Evolutionary conservation across 2,888 invertebrate genomes (phyloP), one percentile per base, ranked within the genome.

Genomic region (Drosophila anomelani): DNA sequence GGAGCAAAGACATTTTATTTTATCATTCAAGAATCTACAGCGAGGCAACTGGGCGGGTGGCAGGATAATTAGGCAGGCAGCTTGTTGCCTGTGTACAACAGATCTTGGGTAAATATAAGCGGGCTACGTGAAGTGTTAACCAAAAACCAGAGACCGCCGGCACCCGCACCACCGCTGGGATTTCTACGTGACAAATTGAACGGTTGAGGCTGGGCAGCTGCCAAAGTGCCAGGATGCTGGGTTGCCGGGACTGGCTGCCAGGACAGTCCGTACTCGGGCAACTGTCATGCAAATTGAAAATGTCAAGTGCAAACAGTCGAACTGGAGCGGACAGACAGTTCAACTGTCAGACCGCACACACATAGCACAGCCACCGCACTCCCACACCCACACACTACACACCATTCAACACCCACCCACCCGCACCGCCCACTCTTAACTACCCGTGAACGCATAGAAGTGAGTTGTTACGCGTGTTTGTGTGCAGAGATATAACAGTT

Each of bases 241-340:
- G 54, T 17, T 57, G 47, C 26, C 47, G 17, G 51, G 15, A n/a
- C 13, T 23, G 59, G 56, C 29, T 59, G 53, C 17, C 44, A 34
- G 38, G 34, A 15, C 36, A 20, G 54, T 32, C 43, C 58, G 39
- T 49, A 67, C 44, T 57, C 49, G 53, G 62, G 60, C 78, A 78
- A 76, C 68, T 82, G 79, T 77, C 88, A 84, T 88, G 88, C 79
- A 88, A 84, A 88, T 84, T 84, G 88, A 88, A 88, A 84, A 84
- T 83, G 84, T 83, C 84, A 84, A 84, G 88, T 83, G 83, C 84
- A 88, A 83, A 83, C 88, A 77, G 77, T 71, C 56, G 62, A 68
- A 46, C 62, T 60, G 63, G 47, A 54, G 54, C 55, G 61, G 67
- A 49, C 69, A 76, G 85, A 86, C 84, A 81, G 77, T 67, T 85